These are phyloP conservation scores for Pardosa pseudoannulata DNA, from an alignment of 2,888 invertebrate species.

Conservation along the genomic window DNA sequence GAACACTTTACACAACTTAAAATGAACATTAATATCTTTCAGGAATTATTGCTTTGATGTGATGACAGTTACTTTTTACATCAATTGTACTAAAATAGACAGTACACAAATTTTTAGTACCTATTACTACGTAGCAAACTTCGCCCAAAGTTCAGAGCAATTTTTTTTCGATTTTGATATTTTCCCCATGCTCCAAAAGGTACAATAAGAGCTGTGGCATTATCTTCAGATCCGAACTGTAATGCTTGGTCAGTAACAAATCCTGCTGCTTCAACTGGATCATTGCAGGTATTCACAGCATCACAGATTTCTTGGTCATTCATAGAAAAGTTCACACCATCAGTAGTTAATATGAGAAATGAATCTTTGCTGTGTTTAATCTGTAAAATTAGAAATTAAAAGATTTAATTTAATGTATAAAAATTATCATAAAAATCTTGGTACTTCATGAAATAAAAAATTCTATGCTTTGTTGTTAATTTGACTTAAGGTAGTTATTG, in stretches of 20 bases:
- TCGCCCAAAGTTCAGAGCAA: constrained; percentile 72
- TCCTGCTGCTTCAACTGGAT: constrained; percentile 79
- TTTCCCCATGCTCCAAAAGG: constrained; percentile 80
- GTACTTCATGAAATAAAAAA: too few species aligned
- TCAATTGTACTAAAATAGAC: too few species aligned
- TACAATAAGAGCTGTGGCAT: constrained; percentile 79
- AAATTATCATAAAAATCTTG: too few species aligned
- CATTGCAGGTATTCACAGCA: constrained; percentile 78
- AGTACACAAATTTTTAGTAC: constrained; percentile 54
- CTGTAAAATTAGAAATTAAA: too few species aligned
- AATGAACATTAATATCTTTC: too few species aligned
- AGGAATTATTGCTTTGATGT: too few species aligned
- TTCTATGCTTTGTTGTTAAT: too few species aligned
- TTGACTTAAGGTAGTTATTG: too few species aligned
- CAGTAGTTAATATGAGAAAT: constrained; percentile 79
- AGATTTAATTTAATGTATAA: too few species aligned
- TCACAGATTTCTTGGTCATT: constrained; percentile 79
- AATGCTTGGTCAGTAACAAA: constrained; percentile 79
- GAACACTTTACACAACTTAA: too few species aligned
- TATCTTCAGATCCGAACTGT: constrained; percentile 80
- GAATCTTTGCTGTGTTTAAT: constrained; percentile 79
- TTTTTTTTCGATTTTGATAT: constrained; percentile 68
- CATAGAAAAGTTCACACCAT: constrained; percentile 79
- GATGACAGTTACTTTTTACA: too few species aligned
- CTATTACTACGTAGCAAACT: constrained; percentile 73